phyloP scores from a whole-genome alignment of 1,140 invertebrate genomes.

The Lepidostoma basale region DNA sequence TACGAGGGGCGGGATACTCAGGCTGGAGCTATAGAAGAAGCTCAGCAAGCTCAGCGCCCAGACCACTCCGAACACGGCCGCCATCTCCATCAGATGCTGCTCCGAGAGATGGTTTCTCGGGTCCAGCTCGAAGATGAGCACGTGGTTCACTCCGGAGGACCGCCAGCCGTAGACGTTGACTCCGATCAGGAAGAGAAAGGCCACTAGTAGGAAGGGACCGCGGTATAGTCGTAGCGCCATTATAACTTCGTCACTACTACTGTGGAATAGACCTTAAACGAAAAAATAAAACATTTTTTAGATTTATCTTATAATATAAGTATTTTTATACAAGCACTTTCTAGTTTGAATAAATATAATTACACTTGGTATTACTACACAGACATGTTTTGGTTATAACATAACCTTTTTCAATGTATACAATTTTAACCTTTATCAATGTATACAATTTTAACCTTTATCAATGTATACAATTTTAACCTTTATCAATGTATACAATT shows the following conservation, averaged over 20 bases:
- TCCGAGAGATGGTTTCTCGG: constrained; percentile 95
- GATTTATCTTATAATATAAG: too few species aligned
- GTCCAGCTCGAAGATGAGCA: constrained; percentile 98
- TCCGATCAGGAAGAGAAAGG: constrained; percentile 95
- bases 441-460: too few species aligned
- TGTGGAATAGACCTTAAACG: constrained; percentile 74
- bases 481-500: too few species aligned
- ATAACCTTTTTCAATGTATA: too few species aligned
- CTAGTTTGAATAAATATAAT: too few species aligned
- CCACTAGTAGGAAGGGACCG: constrained; percentile 89
- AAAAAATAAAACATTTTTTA: constrained; percentile 5
- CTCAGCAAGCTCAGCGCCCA: constrained; percentile 88
- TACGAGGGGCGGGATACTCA: constrained; percentile 90
- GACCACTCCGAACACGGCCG: constrained; percentile 92
- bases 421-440: too few species aligned
- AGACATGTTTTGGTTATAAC: too few species aligned
- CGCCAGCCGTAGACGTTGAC: constrained; percentile 99
- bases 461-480: too few species aligned
- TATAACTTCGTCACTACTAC: constrained; percentile 71
- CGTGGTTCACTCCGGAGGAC: constrained; percentile 98
- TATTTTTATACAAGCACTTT: too few species aligned
- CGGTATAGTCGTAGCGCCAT: constrained; percentile 88
- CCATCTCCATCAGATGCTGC: constrained; percentile 96
- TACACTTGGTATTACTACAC: too few species aligned
- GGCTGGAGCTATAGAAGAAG: constrained; percentile 78